phyloP scores from a whole-genome alignment of 1,140 invertebrate genomes.

The Tetramorium simillimum region DNA sequence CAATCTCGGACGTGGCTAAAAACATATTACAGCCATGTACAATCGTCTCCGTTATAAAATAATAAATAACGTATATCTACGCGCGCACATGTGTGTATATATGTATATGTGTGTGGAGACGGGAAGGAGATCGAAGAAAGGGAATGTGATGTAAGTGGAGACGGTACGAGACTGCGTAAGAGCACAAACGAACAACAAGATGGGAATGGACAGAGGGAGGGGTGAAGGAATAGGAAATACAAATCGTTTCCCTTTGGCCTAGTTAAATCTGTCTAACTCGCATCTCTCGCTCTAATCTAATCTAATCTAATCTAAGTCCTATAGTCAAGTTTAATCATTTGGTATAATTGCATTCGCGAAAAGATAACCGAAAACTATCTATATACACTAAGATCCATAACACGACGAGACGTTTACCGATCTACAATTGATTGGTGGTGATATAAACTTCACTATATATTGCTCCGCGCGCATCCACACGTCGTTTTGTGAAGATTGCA shows the following conservation, averaged over 20 bases:
- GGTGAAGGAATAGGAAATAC: slow-evolving; percentile 58
- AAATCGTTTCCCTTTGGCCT: slow-evolving; percentile 62
- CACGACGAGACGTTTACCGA: slow-evolving; percentile 59
- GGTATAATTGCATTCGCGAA: slow-evolving; percentile 74
- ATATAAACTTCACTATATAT: slow-evolving; percentile 66
- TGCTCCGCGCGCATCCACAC: slow-evolving; percentile 53
- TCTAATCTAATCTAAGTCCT: slow-evolving; percentile 17
- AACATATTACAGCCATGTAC: slow-evolving; percentile 38
- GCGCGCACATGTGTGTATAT: neutral
- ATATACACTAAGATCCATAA: slow-evolving; percentile 70
- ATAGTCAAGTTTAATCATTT: slow-evolving; percentile 65
- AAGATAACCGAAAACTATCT: slow-evolving; percentile 62
- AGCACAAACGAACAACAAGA: slow-evolving; percentile 33
- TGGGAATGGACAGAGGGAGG: neutral
- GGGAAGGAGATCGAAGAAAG: neutral
- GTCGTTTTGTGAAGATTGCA: neutral
- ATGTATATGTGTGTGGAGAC: neutral
- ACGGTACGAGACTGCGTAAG: neutral
- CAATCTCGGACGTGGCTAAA: slow-evolving; percentile 28
- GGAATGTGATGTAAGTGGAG: neutral
- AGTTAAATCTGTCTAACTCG: slow-evolving; percentile 28
- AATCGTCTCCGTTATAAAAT: slow-evolving; percentile 51
- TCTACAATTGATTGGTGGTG: slow-evolving; percentile 38
- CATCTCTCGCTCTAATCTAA: neutral
- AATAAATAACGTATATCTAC: slow-evolving; percentile 61